Evolutionary conservation across 1,140 invertebrate species (phyloP).

Genomic region (Arion vulgaris): DNA sequence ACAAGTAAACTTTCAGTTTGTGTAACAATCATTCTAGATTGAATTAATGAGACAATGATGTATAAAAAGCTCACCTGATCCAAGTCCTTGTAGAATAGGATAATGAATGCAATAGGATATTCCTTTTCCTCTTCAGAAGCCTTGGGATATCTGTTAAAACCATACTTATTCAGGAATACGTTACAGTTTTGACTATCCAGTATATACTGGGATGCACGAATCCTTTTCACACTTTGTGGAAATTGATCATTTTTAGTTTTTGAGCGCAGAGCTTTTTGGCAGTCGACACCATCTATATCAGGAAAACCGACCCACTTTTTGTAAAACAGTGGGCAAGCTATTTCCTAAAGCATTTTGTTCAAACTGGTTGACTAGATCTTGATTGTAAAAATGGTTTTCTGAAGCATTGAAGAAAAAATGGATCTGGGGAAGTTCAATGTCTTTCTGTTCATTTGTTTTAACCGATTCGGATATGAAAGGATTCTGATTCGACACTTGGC

Average conservation of each 20-base stretch:
- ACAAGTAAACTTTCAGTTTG: too few species aligned
- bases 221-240: conserved; percentile 1
- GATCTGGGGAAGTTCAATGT: background rate
- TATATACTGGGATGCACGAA: background rate
- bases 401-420: background rate
- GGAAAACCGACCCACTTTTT: conserved; percentile 10
- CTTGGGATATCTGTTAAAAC: conserved; percentile 19
- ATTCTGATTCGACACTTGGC: background rate
- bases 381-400: background rate
- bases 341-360: background rate
- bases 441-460: background rate
- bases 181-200: conserved; percentile 14
- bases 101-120: conserved; percentile 65
- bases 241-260: background rate
- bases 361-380: background rate
- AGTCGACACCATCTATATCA: background rate
- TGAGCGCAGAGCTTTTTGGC: background rate
- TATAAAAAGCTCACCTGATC: conserved; percentile 60
- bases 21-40: too few species aligned
- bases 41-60: too few species aligned
- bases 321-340: background rate
- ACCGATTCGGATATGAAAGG: background rate
- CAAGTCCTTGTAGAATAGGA: conserved; percentile 62
- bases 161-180: conserved; percentile 21
- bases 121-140: conserved; percentile 49